phyloP scores from a whole-genome alignment of 2,888 invertebrate species.

The Liopterus haemorrhoidalis region DNA sequence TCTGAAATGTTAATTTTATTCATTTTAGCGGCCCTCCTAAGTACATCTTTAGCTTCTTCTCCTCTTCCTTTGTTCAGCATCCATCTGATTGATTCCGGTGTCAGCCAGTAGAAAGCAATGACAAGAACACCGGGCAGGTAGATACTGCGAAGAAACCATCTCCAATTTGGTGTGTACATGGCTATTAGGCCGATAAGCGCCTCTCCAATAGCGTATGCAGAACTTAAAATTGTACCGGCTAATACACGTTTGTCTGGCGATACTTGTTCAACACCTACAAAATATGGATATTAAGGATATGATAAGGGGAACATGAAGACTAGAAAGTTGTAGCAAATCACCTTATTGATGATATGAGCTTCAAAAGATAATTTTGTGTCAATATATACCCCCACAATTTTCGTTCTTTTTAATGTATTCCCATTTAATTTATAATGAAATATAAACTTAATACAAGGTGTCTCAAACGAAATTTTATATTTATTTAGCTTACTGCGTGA shows the following conservation, averaged over 20 bases:
- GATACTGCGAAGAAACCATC: constrained; percentile 53
- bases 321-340: no score
- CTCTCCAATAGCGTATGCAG: constrained; percentile 66
- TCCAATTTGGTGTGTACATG: constrained; percentile 63
- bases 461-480: no score
- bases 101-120: constrained; percentile 59
- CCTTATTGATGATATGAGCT: no score
- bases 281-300: no score
- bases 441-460: no score
- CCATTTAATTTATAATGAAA: no score
- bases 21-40: constrained; percentile 56
- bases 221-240: constrained; percentile 63
- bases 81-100: constrained; percentile 74
- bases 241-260: constrained; percentile 67
- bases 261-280: constrained; percentile 67
- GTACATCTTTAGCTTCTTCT: constrained; percentile 52
- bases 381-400: no score
- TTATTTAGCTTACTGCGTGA: no score
- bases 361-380: no score
- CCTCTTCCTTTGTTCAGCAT: constrained; percentile 57
- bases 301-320: no score
- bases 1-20: constrained; percentile 55
- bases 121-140: constrained; percentile 62
- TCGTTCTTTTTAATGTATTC: no score
- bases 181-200: constrained; percentile 61